Evolutionary conservation across 1,140 invertebrate species (phyloP).

Genomic region (Drosophila kikkawai): DNA sequence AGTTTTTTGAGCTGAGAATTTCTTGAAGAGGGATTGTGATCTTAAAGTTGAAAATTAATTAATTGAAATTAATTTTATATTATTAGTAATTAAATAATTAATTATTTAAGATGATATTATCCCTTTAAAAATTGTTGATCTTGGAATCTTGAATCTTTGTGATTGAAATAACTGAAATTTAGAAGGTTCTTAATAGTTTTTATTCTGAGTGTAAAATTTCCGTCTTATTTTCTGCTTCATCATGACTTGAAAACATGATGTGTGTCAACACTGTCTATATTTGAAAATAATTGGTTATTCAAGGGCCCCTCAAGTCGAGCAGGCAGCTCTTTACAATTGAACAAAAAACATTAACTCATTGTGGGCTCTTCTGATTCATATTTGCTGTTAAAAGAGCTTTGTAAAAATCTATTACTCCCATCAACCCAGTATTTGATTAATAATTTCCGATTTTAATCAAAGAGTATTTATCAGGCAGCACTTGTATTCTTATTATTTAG

Average conservation of each 20-base stretch:
- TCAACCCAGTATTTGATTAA: constrained; percentile 1
- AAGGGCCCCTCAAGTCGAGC: constrained; percentile 39
- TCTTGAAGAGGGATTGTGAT: not conserved
- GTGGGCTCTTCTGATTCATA: constrained; percentile 10
- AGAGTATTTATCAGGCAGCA: constrained; percentile 17
- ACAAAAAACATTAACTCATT: constrained; percentile 24
- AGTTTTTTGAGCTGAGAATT: no score
- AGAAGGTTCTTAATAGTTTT: not conserved
- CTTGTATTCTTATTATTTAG: constrained; percentile 28
- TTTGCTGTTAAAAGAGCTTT: not conserved
- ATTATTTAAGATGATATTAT: no score
- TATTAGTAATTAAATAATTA: no score
- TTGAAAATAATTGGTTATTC: constrained; percentile 37
- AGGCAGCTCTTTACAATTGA: not conserved
- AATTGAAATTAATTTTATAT: no score
- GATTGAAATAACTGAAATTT: not conserved
- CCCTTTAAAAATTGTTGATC: no score
- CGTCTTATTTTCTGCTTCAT: not conserved
- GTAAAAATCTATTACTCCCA: not conserved
- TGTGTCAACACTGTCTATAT: constrained; percentile 38
- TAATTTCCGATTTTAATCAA: constrained; percentile 3
- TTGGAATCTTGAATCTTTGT: no score
- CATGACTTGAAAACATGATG: constrained; percentile 37
- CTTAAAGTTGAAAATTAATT: not conserved
- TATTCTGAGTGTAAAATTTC: not conserved